Evolutionary conservation across 2,888 invertebrate genomes (phyloP), one percentile per base, ranked within the genome.

Genomic region (Tillus elongatus): DNA sequence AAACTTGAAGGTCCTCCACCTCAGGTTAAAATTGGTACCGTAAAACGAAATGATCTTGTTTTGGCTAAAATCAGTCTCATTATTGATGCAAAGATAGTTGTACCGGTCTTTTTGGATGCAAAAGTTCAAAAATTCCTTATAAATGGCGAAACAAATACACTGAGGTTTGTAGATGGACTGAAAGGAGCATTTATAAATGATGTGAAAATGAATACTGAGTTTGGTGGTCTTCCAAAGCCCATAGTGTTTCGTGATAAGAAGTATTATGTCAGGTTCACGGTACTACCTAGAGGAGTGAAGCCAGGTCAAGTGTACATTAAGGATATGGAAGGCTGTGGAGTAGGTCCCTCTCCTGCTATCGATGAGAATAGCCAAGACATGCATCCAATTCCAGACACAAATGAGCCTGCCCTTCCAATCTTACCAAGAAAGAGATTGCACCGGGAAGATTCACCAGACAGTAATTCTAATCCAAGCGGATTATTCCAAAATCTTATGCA

Each of bases 1-100:
- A 82, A 86, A 53, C 68, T 98, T 4, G 86, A 87, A 52, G 95
- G 95, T 0, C 89, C 91, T 0, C 79, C 91, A 2, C 97, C 97
- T 0, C 89, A 89, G 66, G 95, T 97, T 1, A 86, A 87, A 60
- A 90, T 97, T 41, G 87, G 92, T 0, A 78, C 77, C 19, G 68
- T 65, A 2, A 78, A 81, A 49, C 73, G 89, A 15, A 79, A 77
- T 9, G 92, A 93, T 61, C 68, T 93, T 30, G 83, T 88, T 1
- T 79, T 82, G 1, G 90, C 87, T 0, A 85, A 85, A 67, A 84
- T 90, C 39, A 84, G 82, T 59, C 70, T 90, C 40, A 83, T 89
- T 36, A 77, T 90, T 3, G 82, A 91, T 61, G 89, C 86, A 0
- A 77, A 77, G 36, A 77, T 77, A 35, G 78, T 85, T 64, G 77